A percentile compares a stretch with the other conserved stretches of the same genome.
phyloP scores from a whole-genome alignment of 2,888 invertebrate species.

The Artemia sinica region DNA sequence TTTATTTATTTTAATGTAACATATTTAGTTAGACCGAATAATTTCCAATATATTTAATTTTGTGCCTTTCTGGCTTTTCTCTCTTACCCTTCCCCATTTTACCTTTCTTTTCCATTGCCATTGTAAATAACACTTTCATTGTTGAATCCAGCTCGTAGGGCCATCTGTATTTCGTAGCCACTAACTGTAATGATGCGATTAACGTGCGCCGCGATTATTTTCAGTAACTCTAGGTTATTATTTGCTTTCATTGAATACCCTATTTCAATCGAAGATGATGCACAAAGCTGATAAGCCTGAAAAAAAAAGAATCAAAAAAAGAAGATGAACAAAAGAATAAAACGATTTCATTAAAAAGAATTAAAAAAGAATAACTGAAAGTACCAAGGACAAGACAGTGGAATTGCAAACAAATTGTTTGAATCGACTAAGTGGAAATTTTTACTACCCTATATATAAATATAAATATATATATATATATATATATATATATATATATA shows the following conservation, averaged over 20 bases:
- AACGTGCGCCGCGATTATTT: conserved; percentile 27
- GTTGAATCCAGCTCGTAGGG: conserved; percentile 30
- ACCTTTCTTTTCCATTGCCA: conserved; percentile 33
- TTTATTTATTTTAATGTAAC: too few species aligned
- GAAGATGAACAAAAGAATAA: too few species aligned
- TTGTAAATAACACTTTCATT: conserved; percentile 31
- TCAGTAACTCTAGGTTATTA: conserved; percentile 29
- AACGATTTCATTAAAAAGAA: too few species aligned
- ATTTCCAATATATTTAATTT: neutral
- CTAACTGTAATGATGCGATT: conserved; percentile 30
- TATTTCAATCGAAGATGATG: conserved; percentile 25
- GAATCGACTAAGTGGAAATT: too few species aligned
- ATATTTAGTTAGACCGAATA: neutral
- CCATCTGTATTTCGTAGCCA: conserved; percentile 32
- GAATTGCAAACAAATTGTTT: too few species aligned
- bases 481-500: too few species aligned
- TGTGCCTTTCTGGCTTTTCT: neutral
- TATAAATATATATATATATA: too few species aligned
- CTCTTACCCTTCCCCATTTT: conserved; percentile 17
- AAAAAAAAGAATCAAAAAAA: too few species aligned
- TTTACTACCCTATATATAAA: too few species aligned
- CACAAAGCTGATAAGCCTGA: conserved; percentile 23
- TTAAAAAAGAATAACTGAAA: too few species aligned
- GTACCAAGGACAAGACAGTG: too few species aligned
- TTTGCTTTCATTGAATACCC: conserved; percentile 33